Conservation (phyloP, 2,888 invertebrate genomes). For the Strigamia transsilvanica region DNA sequence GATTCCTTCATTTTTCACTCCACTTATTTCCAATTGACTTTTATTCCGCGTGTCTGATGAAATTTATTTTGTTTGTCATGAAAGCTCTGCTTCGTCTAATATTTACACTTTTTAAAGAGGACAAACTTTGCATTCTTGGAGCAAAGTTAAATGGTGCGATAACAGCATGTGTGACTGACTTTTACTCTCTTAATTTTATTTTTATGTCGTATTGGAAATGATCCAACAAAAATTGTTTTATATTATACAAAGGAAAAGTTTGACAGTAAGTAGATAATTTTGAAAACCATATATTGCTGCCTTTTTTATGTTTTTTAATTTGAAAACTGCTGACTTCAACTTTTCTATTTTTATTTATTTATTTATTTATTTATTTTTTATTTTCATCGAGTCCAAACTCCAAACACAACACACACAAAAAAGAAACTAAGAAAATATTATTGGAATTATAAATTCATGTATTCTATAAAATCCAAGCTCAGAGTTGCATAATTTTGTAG, state of each 20-base stretch:
- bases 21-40: conserved; percentile 20
- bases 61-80: conserved; percentile 12
- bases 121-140: conserved; percentile 10
- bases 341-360: neutral
- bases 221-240: conserved; percentile 13
- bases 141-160: conserved; percentile 20
- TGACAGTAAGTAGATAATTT: conserved; percentile 20
- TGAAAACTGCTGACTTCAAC: neutral
- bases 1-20: conserved; percentile 20
- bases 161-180: conserved; percentile 15
- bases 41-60: conserved; percentile 20
- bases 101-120: conserved; percentile 7
- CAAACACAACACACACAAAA: no score
- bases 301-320: conserved; percentile 15
- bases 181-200: neutral
- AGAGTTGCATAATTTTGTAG: neutral
- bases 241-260: neutral
- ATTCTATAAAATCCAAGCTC: neutral
- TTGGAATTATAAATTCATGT: neutral
- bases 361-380: neutral
- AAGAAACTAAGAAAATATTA: neutral
- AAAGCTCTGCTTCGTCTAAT: conserved; percentile 1
- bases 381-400: no score
- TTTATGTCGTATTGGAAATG: neutral
- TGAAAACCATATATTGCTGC: neutral